Base-by-base conservation (phyloP, 1,140 invertebrate genomes). In the Limonius californicus region DNA sequence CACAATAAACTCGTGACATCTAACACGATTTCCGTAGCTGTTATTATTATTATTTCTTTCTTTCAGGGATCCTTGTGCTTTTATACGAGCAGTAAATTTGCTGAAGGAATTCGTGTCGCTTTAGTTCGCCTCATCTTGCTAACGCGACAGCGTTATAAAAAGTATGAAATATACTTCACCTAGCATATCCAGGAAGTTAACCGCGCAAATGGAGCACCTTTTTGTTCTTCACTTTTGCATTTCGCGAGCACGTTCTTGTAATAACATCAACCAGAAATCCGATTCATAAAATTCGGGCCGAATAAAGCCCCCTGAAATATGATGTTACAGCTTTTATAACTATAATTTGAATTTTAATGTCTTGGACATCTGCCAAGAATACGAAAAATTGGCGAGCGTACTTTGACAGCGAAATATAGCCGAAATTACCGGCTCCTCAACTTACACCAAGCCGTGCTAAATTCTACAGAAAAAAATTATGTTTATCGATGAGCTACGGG, bases 271-370 rank as follows among this genome's bases (percentile, higher is more conserved):
- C 16, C 16, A 50, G 45, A 50, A 50, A 50, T 50, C 45, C 45
- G 45, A 50, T 50, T 50, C 45, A 50, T 50, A 21, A 50, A 50
- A 50, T 50, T 50, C 20, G 45, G 9, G 45, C 20, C 20, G 45
- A 50, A 50, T 50, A 50, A 50, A 50, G 45, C 45, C 19, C 20
- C 45, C 16, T 50, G n/a, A 50, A 50, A 50, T 50, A 50, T 21
- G 45, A 50, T 50, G 45, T 50, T 18, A 16, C 16, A 21, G 45
- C 16, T 21, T 50, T 50, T 50, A 50, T 50, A 50, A 14, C 14
- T 50, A 19, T 50, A 50, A 50, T 50, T 50, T 50, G 45, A 50
- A 50, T 50, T 50, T 50, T 50, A 50, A 50, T 50, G 45, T 50
- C 45, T 18, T 50, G 45, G 45, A 50, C 45, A 50, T 50, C 45